Evolutionary conservation across 2,797 vertebrate species (phyloP), one percentile per base, ranked within the genome.

Genomic region (Acipenser transmontanus): DNA sequence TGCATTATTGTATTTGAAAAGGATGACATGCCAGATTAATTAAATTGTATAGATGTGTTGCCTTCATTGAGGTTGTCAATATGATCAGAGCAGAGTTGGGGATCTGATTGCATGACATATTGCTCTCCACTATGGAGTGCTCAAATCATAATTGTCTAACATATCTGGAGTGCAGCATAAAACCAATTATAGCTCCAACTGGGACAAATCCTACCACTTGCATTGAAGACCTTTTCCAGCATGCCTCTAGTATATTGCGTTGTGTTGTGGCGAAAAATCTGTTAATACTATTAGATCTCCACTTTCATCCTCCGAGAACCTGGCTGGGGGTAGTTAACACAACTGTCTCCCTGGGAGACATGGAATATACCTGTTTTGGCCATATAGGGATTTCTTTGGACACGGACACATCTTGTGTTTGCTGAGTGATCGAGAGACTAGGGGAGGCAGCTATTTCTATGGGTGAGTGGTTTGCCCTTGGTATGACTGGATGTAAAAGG

Each of bases 61-160:
- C 72, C 70, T 77, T 74, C 75, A 79, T 77, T 79, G 77, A 79
- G 71, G 70, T 73, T 68, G 67, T 74, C 72, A 72, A 67, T 79
- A 73, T 67, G 73, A 73, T 73, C 68, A 69, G 72, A 76, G 68
- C 70, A 54, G 68, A 76, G 70, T 69, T 48, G 69, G 70, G 69
- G 73, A 74, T 78, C 74, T 71, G 74, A 75, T 72, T 76, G 72
- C 72, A 76, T 73, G 75, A 75, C 76, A 73, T 74, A 71, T 79
- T 72, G 71, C 70, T 64, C 64, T 69, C 72, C 72, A 71, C 65
- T 60, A n/a, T 72, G 61, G 68, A 79, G 73, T 71, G 75, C 72
- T 70, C 68, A 64, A 72, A 74, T 79, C 77, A 73, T 69, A 72
- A 70, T 68, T 73, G 70, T 72, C 67, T 64, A 73, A 74, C 69